These are phyloP conservation scores for Alosa alosa DNA, from an alignment of 2,113 vertebrate genomes.

Conservation along the genomic window DNA sequence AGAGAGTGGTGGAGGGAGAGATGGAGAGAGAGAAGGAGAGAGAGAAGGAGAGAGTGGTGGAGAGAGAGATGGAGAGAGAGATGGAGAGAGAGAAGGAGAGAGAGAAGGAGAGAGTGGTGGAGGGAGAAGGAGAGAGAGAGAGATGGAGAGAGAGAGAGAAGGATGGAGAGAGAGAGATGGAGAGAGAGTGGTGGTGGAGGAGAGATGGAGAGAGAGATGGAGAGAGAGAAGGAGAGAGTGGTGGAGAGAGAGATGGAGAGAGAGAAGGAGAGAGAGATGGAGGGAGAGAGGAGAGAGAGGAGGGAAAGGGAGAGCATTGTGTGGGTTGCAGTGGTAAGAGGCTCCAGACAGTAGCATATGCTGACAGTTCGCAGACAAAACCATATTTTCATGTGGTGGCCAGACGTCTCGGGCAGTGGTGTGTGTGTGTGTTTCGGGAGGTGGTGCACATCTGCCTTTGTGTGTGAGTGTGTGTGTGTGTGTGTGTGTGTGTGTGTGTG, in stretches of 20 bases:
- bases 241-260: not conserved
- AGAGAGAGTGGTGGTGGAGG: no score
- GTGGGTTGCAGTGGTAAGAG: not conserved
- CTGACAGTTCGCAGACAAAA: not conserved
- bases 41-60: no score
- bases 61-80: not conserved
- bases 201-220: not conserved
- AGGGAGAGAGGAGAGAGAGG: not conserved
- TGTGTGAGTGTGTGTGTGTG: not conserved
- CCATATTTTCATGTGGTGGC: not conserved
- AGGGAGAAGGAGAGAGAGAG: not conserved
- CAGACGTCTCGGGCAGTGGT: not conserved
- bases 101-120: no score
- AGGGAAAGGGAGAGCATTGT: not conserved
- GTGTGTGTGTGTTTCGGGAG: not conserved
- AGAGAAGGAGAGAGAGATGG: not conserved
- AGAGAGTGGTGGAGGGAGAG: not conserved
- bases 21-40: not conserved
- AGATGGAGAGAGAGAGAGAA: not conserved
- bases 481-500: not conserved
- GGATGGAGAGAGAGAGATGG: no score
- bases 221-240: not conserved
- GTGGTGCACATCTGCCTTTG: not conserved
- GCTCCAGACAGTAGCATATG: slow-evolving; percentile 12
- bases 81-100: not conserved